Evolutionary conservation across 2,888 invertebrate genomes (phyloP).

Genomic region (Drosophila anomelani): DNA sequence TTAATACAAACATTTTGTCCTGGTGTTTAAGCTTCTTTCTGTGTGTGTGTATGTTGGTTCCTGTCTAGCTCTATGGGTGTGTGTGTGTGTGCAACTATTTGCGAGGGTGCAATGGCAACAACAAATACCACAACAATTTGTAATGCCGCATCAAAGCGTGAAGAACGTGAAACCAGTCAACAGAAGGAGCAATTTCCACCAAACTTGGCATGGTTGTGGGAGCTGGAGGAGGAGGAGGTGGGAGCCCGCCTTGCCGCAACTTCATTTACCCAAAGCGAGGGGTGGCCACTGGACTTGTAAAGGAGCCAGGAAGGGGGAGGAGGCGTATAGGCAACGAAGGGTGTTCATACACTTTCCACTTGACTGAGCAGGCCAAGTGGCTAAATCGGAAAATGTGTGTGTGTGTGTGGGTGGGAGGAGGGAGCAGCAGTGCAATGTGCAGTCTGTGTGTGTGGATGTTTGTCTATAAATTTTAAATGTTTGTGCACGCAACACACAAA

Average conservation of each 20-base stretch:
- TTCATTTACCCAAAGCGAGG: conserved; percentile 52
- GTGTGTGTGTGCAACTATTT: conserved; percentile 52
- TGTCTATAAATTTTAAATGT: conserved; percentile 80
- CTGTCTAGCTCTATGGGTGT: conserved; percentile 4
- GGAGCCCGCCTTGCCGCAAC: conserved; percentile 42
- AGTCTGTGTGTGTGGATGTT: conserved; percentile 37
- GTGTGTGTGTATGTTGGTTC: conserved; percentile 5
- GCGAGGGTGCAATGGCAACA: conserved; percentile 59
- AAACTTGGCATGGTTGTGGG: conserved; percentile 2
- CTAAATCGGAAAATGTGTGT: conserved; percentile 46
- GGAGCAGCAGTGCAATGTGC: background rate
- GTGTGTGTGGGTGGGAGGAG: background rate
- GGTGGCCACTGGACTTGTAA: conserved; percentile 8
- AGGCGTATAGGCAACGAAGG: conserved; percentile 1
- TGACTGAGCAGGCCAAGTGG: conserved; percentile 77
- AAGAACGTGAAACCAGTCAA: conserved; percentile 71
- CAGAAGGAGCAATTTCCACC: conserved; percentile 58
- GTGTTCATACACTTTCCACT: conserved; percentile 68
- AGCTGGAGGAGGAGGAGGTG: background rate
- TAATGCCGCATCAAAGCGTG: conserved; percentile 81
- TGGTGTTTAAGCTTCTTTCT: background rate
- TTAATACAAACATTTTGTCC: background rate
- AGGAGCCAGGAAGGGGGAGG: background rate
- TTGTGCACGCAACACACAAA: conserved; percentile 76
- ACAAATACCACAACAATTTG: conserved; percentile 81